Percentiles rank a stretch among this genome's conserved stretches.
phyloP scores from a whole-genome alignment of 2,888 invertebrate species.

The Drosophila yooni region DNA sequence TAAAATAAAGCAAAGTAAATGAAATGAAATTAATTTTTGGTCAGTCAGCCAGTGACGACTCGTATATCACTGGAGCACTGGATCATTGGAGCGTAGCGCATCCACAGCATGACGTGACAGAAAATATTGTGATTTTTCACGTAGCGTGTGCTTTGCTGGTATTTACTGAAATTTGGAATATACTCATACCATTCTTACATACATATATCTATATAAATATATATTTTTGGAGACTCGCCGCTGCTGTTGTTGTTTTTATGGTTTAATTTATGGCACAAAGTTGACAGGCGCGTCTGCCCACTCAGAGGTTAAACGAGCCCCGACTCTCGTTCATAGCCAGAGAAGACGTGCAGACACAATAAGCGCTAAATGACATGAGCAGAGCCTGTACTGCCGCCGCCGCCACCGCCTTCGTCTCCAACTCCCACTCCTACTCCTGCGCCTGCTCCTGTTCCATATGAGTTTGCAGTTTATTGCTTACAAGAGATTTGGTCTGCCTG shows the following conservation, averaged over 20 bases:
- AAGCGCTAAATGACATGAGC: slow-evolving; percentile 74
- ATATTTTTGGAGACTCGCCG: slow-evolving; percentile 50
- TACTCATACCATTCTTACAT: slow-evolving; percentile 5
- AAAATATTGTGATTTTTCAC: slow-evolving; percentile 72
- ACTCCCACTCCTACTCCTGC: slow-evolving; percentile 15
- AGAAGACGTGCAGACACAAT: slow-evolving; percentile 76
- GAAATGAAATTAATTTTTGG: slow-evolving; percentile 55
- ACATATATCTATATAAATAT: not conserved
- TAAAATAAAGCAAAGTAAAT: slow-evolving; percentile 24
- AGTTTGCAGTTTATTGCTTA: slow-evolving; percentile 74
- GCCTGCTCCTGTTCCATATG: slow-evolving; percentile 66
- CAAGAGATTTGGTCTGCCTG: slow-evolving; percentile 67
- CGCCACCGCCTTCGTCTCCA: slow-evolving; percentile 11
- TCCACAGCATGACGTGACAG: slow-evolving; percentile 70
- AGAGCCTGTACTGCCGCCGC: slow-evolving; percentile 26
- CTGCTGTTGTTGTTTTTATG: slow-evolving; percentile 57
- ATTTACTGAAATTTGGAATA: slow-evolving; percentile 51
- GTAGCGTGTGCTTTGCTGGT: slow-evolving; percentile 36
- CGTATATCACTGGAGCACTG: slow-evolving; percentile 54
- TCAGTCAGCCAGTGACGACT: slow-evolving; percentile 48
- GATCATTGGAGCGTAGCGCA: slow-evolving; percentile 53
- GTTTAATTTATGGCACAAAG: slow-evolving; percentile 76
- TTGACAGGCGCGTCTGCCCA: slow-evolving; percentile 70
- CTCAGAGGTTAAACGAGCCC: slow-evolving; percentile 66
- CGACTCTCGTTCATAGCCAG: slow-evolving; percentile 17